Evolutionary conservation across 2,888 invertebrate genomes (phyloP), one percentile per base, ranked within the genome.

Genomic region (Syrphus vitripennis): DNA sequence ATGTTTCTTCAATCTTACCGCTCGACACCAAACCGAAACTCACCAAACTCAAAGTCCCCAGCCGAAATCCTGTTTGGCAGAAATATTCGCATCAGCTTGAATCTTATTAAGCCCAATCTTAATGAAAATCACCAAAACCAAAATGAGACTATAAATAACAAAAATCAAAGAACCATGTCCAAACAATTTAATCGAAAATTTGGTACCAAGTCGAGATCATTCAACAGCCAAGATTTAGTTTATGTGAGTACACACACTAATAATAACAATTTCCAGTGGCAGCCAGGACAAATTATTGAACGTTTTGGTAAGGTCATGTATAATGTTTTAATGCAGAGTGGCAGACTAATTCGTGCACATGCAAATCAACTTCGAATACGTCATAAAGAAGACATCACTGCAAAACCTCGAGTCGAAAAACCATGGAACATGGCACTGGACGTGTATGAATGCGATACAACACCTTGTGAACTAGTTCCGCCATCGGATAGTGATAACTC

Each of bases 21-120:
- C 7, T 88, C 88, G 12, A 88, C 86, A 57, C 76, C 83, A 63
- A 88, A 88, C 53, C 72, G 57, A 40, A 86, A 87, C 59, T 50
- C 71, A 31, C 76, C 87, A 24, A 50, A 83, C 21, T 79, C 53
- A 5, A 83, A 83, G 48, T 82, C 84, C n/a, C 83, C 88, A 75
- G 83, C 88, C 12, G 88, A 87, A n/a, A n/a, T n/a, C n/a, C n/a
- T n/a, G n/a, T n/a, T n/a, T n/a, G n/a, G n/a, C n/a, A n/a, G n/a
- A n/a, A 70, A 14, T 78, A 84, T 88, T 5, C 72, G 81, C 14
- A 81, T 77, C 4, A 69, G 37, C 7, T 45, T 88, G 21, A 75
- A 87, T 31, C 78, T 87, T 3, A 26, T 88, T 5, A 81, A 87
- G 40, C 83, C 83, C 72, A 63, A 53, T 42, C 5, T 21, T 61